phyloP scores from a whole-genome alignment of 2,888 invertebrate species.

The Lycaena phlaeas region DNA sequence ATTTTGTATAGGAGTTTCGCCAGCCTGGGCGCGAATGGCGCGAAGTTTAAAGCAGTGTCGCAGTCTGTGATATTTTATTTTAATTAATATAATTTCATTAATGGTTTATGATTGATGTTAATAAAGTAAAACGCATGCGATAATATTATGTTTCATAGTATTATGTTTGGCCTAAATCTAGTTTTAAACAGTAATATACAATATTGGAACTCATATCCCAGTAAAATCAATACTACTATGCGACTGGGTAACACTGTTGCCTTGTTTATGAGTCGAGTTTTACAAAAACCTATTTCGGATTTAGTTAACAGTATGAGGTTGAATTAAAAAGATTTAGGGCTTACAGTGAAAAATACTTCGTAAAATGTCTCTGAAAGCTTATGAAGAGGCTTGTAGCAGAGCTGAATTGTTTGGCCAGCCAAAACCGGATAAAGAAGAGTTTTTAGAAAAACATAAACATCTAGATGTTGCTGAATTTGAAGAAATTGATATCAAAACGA shows the following conservation, averaged over 20 bases:
- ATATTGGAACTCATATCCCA: too few species aligned
- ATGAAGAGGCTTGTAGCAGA: slow-evolving; percentile 83
- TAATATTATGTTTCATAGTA: too few species aligned
- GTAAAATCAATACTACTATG: neutral
- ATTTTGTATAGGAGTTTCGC: too few species aligned
- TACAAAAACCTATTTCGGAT: neutral
- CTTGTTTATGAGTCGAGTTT: neutral
- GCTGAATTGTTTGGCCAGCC: slow-evolving; percentile 84
- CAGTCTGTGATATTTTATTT: too few species aligned
- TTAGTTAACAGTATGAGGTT: neutral
- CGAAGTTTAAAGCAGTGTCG: too few species aligned
- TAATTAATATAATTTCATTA: too few species aligned
- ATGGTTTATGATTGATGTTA: too few species aligned
- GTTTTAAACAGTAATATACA: neutral
- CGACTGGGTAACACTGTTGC: neutral
- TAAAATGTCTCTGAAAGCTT: slow-evolving; percentile 76
- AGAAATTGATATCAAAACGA: slow-evolving; percentile 62
- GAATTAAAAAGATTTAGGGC: neutral
- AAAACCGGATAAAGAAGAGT: slow-evolving; percentile 78
- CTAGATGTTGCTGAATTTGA: slow-evolving; percentile 66
- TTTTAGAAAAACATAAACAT: slow-evolving; percentile 71
- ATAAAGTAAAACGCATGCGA: too few species aligned
- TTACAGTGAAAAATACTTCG: neutral
- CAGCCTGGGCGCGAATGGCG: too few species aligned
- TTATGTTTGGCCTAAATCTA: too few species aligned